These are phyloP conservation scores for Athalia rosae DNA, from an alignment of 2,888 invertebrate genomes.

Conservation along the genomic window DNA sequence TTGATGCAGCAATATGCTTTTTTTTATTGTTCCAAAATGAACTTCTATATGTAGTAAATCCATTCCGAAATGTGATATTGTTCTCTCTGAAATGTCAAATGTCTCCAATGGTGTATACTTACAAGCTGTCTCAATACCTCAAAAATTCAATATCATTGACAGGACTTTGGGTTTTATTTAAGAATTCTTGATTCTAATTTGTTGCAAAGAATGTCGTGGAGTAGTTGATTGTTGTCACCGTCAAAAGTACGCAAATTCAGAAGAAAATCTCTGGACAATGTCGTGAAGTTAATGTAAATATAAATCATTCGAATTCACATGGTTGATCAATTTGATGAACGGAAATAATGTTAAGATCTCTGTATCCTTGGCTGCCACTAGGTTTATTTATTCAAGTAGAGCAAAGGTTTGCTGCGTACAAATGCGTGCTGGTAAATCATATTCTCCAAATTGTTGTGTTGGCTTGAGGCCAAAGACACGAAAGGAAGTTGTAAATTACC, in stretches of 20 bases:
- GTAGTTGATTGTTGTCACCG: no score
- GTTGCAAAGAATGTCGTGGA: neutral
- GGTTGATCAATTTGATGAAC: neutral
- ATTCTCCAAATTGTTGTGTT: conserved; percentile 50
- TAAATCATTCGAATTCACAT: neutral
- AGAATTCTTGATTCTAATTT: neutral
- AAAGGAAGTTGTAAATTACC: conserved; percentile 57
- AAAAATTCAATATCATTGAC: neutral
- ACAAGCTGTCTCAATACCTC: neutral
- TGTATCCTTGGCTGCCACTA: neutral
- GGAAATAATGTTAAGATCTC: neutral
- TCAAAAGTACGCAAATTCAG: no score
- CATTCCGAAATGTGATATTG: conserved; percentile 25
- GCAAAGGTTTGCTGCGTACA: conserved; percentile 1
- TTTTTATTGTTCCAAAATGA: conserved; percentile 37
- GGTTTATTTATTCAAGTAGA: conserved; percentile 23
- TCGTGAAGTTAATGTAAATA: no score
- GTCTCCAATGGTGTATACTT: conserved; percentile 11
- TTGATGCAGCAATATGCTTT: conserved; percentile 28
- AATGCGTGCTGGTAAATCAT: conserved; percentile 45
- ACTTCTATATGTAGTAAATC: conserved; percentile 31
- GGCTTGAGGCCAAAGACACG: conserved; percentile 55
- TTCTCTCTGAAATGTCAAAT: neutral
- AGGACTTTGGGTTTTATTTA: neutral
- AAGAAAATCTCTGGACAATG: no score